Conservation (phyloP, 2,888 invertebrate species). For the Cyrtodaria siliqua region DNA sequence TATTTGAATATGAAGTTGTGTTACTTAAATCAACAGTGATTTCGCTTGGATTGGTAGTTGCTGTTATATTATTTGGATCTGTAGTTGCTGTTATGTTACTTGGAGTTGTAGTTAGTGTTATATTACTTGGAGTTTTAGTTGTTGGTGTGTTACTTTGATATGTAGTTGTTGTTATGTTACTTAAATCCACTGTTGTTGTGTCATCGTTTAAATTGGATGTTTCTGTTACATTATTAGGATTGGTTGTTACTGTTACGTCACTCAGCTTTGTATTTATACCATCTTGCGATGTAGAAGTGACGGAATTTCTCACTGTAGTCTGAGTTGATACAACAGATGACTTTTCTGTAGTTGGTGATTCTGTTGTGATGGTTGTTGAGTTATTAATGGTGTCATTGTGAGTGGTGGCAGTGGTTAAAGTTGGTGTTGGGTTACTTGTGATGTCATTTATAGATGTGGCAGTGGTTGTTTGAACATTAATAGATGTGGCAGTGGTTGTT, state of each 20-base stretch:
- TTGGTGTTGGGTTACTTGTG: no score
- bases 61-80: not conserved
- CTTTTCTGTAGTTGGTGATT: no score
- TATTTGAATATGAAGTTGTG: not conserved
- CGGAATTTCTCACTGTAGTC: no score
- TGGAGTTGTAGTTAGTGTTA: not conserved
- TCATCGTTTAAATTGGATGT: not conserved
- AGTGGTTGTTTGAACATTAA: not conserved
- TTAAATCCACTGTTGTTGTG: not conserved
- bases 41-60: no score
- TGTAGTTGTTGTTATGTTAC: not conserved
- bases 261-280: no score
- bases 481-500: conserved; percentile 1
- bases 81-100: not conserved
- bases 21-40: no score
- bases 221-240: not conserved
- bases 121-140: not conserved
- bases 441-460: no score
- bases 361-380: no score
- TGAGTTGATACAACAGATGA: no score
- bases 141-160: no score
- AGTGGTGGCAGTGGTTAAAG: not conserved
- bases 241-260: no score
- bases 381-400: no score
- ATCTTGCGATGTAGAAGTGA: not conserved